Evolutionary conservation across 2,113 vertebrate genomes (phyloP), one percentile per base, ranked within the genome.

Genomic region (Nyctibius bracteatus): DNA sequence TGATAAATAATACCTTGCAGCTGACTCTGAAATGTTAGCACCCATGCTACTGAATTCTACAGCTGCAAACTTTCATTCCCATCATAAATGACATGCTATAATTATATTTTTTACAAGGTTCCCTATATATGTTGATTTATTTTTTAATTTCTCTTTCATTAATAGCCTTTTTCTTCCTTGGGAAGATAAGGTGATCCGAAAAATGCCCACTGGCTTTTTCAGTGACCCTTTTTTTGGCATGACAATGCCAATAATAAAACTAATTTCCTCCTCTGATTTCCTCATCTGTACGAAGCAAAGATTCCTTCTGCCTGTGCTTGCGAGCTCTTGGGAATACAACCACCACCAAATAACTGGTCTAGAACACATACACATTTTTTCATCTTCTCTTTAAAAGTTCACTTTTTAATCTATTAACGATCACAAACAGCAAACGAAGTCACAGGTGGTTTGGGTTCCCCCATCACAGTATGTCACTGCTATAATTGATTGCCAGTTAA

Each of bases 1-100:
- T 82, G 94, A 97, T 97, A 97, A 97, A 97, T 97, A 97, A 96
- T 78, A 90, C 79, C 82, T 92, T 65, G 71, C 74, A 77, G 85
- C 73, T 97, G 93, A 97, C 93, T 97, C 94, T 96, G 87, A 97
- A 96, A 95, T 85, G 91, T 79, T 96, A 13, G 0, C 46, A 46
- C 61, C 0, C 2, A 39, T 12, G 10, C 47, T 82, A 46, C 86
- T 86, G 89, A 94, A 91, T 94, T 94, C 86, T 91, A 61, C 92
- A 91, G 85, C 82, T 86, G 77, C 77, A 94, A 84, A 92, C 71
- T 89, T 96, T 82, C 94, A 87, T 96, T 94, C 86, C 71, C 47
- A 67, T 70, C 81, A 91, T 88, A 96, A 94, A 93, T 81, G 85
- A 73, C 91, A 87, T 23, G 28, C 30, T 81, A 71, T 94, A 94